phyloP scores from a whole-genome alignment of 2,797 vertebrate species.

The Cetoscarus ocellatus region DNA sequence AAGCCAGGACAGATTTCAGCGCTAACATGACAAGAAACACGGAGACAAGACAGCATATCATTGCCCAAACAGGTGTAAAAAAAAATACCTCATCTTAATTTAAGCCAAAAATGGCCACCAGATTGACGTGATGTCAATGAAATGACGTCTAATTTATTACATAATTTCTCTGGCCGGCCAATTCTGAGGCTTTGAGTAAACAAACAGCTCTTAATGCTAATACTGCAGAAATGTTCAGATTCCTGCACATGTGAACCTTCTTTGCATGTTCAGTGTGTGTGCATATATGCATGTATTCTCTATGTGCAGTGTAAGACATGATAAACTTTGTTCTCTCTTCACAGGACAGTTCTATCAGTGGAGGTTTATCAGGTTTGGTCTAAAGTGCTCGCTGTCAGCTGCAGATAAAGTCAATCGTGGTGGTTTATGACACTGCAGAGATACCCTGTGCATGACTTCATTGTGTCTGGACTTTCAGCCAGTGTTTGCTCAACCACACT shows the following conservation, averaged over 20 bases:
- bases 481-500: constrained; percentile 58
- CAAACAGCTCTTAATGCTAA: background rate
- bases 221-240: background rate
- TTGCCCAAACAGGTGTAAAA: too few species aligned
- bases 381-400: constrained; percentile 40
- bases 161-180: background rate
- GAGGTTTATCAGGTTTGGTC: constrained; percentile 36
- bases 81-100: too few species aligned
- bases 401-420: constrained; percentile 58
- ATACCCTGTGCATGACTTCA: constrained; percentile 62
- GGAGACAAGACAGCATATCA: too few species aligned
- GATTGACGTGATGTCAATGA: too few species aligned
- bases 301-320: background rate
- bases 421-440: constrained; percentile 45
- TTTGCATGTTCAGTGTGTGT: background rate
- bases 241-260: background rate
- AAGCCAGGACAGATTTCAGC: too few species aligned
- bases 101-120: too few species aligned
- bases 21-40: too few species aligned
- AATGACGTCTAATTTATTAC: too few species aligned
- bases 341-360: constrained; percentile 10
- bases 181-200: background rate
- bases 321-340: constrained; percentile 30
- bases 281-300: constrained; percentile 7
- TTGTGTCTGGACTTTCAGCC: constrained; percentile 75